Percentiles rank a stretch among this genome's conserved stretches.
Conservation (phyloP, 1,140 invertebrate species). For the Drosophila santomea region DNA sequence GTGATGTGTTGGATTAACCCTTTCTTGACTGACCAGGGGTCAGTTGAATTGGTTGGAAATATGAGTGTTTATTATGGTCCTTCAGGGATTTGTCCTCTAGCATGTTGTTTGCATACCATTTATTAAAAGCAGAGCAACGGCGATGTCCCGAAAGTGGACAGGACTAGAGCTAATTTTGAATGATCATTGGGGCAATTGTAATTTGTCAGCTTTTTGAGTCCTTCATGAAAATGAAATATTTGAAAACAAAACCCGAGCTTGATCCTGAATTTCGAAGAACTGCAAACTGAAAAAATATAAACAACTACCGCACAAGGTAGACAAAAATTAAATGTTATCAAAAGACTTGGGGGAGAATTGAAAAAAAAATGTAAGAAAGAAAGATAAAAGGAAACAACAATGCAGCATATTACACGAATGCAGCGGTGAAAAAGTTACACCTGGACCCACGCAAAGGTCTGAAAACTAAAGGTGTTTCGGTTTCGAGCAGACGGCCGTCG, state of each 20-base stretch:
- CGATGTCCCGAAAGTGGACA: slow-evolving; percentile 18
- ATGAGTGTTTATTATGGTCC: slow-evolving; percentile 72
- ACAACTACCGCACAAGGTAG: slow-evolving; percentile 41
- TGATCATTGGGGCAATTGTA: slow-evolving; percentile 2
- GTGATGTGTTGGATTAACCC: slow-evolving; percentile 57
- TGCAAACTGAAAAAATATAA: slow-evolving; percentile 48
- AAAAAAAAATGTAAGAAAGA: slow-evolving; percentile 12
- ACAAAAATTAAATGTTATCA: slow-evolving; percentile 57
- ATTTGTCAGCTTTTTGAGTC: slow-evolving; percentile 8
- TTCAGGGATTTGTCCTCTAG: slow-evolving; percentile 47
- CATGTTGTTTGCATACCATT: slow-evolving; percentile 74
- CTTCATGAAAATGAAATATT: neutral
- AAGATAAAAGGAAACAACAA: slow-evolving; percentile 59
- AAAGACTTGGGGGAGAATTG: slow-evolving; percentile 35
- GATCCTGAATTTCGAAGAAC: slow-evolving; percentile 11
- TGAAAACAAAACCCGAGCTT: neutral
- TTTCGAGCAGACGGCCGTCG: slow-evolving; percentile 55
- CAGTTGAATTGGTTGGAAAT: slow-evolving; percentile 52
- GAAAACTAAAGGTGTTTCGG: slow-evolving; percentile 72
- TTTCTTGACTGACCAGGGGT: slow-evolving; percentile 57
- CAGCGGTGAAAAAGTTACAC: slow-evolving; percentile 68
- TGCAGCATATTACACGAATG: slow-evolving; percentile 42
- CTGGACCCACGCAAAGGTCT: slow-evolving; percentile 68
- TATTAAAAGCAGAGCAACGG: slow-evolving; percentile 44
- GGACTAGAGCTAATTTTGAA: slow-evolving; percentile 22